Conservation (phyloP, 2,797 vertebrate species). For the Sorex maritimensis region DNA sequence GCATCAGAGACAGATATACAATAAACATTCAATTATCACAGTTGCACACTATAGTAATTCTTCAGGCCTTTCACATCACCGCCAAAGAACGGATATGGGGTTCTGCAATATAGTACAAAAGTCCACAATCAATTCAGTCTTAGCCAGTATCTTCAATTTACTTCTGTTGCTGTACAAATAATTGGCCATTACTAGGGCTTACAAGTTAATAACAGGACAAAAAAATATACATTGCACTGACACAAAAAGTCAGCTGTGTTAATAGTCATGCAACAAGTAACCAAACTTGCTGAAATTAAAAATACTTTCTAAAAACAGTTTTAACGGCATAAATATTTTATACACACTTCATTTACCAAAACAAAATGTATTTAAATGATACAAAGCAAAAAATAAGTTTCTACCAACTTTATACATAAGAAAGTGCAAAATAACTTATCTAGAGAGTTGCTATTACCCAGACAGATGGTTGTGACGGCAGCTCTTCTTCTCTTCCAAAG, state of each 20-base stretch:
- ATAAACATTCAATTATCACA: slow-evolving; percentile 99
- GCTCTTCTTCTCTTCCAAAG: slow-evolving; percentile 89
- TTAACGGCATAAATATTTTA: slow-evolving; percentile 99
- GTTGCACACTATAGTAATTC: slow-evolving; percentile 97
- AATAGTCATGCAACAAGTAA: slow-evolving; percentile 99
- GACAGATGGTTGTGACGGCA: slow-evolving; percentile 88
- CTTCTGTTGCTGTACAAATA: slow-evolving; percentile 95
- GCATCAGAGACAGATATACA: slow-evolving; percentile 99
- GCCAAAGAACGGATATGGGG: slow-evolving; percentile 94
- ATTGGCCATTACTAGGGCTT: slow-evolving; percentile 92
- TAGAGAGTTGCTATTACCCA: slow-evolving; percentile 92
- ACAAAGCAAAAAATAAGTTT: slow-evolving; percentile 93
- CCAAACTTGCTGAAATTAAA: slow-evolving; percentile 99
- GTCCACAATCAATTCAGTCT: slow-evolving; percentile 93
- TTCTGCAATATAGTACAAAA: slow-evolving; percentile 96
- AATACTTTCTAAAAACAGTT: slow-evolving; percentile 97
- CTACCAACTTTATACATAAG: slow-evolving; percentile 95
- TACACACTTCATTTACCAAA: slow-evolving; percentile 97
- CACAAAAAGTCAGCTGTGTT: slow-evolving; percentile 99
- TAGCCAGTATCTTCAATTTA: slow-evolving; percentile 93
- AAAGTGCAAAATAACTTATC: slow-evolving; percentile 96
- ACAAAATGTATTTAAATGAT: slow-evolving; percentile 94
- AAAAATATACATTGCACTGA: slow-evolving; percentile 98
- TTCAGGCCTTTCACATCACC: slow-evolving; percentile 96
- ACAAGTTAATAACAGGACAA: slow-evolving; percentile 94